Base-by-base conservation (phyloP, 2,113 vertebrate species). In the Sylvilagus bachmani region DNA sequence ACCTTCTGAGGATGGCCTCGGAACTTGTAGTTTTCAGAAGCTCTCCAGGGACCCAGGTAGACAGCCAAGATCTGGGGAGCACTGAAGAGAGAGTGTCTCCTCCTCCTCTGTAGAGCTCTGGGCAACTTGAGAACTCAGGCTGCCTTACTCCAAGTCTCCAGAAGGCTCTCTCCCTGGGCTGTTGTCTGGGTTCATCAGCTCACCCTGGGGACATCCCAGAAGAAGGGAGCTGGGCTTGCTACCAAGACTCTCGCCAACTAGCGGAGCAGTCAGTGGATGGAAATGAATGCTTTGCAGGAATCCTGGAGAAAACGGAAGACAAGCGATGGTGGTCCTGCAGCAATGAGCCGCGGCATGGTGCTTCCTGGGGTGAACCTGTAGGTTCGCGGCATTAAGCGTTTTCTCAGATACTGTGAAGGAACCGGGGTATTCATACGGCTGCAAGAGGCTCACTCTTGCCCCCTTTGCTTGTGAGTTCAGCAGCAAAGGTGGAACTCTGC, bases 361-460 rank as follows among this genome's bases (percentile, higher is more conserved):
- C 25, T 88, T 67, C 74, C 61, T 81, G 49, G 49, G 38, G 49
- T 49, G 27, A 79, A 38, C 25, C 61, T n/a, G 9, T 58, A 10
- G 24, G 49, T 17, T 44, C 62, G 10, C 21, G 49, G 21, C 27
- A 55, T 86, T 71, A 80, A 86, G 25, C 49, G 92, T 90, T 91
- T 90, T 53, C 49, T 88, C 83, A 85, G 74, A 81, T 64, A 55
- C 0, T 92, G 51, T 55, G n/a, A 89, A 93, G 91, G 58, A 89
- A 91, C 0, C 49, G n/a, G 33, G 12, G 13, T 64, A 81, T 58
- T 31, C 62, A 6, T 16, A 14, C 49, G 81, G 27, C 6, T 9
- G 3, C 33, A 82, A 79, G 67, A 90, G 82, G 77, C 33, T 36
- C 4, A 92, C 9, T 55, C 14, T 22, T 88, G 55, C 17, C 78